These are phyloP conservation scores for Hesperia comma DNA, from an alignment of 2,888 invertebrate genomes.

Conservation along the genomic window DNA sequence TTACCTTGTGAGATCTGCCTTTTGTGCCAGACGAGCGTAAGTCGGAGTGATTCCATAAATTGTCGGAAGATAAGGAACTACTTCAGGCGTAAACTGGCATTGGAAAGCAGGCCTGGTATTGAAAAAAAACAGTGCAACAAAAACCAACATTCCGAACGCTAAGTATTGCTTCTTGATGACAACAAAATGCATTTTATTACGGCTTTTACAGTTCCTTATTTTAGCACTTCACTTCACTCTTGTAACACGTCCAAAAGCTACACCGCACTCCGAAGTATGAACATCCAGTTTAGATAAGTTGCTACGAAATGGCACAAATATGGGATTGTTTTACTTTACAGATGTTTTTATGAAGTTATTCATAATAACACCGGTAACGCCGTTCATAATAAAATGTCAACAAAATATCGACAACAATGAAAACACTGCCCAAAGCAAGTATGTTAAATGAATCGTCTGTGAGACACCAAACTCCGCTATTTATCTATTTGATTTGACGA, in stretches of 20 bases:
- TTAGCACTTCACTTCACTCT: conserved; percentile 36
- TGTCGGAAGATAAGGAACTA: conserved; percentile 82
- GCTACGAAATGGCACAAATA: not conserved
- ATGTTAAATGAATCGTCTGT: too few species aligned
- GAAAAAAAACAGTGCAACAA: conserved; percentile 74
- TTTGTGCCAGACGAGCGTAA: conserved; percentile 93
- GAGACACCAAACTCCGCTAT: too few species aligned
- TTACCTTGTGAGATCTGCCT: conserved; percentile 95
- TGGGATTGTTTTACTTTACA: not conserved
- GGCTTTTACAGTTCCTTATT: conserved; percentile 37
- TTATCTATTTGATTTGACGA: too few species aligned
- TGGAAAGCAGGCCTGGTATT: conserved; percentile 74
- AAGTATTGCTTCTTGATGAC: conserved; percentile 79
- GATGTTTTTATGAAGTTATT: conserved; percentile 30
- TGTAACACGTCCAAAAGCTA: conserved; percentile 33
- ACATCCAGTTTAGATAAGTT: not conserved
- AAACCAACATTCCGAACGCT: conserved; percentile 75
- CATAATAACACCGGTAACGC: conserved; percentile 19
- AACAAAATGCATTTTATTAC: conserved; percentile 75
- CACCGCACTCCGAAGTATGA: conserved; percentile 20
- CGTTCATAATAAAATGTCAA: conserved; percentile 3
- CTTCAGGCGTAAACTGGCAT: conserved; percentile 71
- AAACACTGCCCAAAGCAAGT: not conserved
- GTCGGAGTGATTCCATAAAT: conserved; percentile 98
- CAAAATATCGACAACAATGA: conserved; percentile 15